These are phyloP conservation scores for Istiophorus platypterus DNA, from an alignment of 2,113 vertebrate genomes.

Conservation along the genomic window DNA sequence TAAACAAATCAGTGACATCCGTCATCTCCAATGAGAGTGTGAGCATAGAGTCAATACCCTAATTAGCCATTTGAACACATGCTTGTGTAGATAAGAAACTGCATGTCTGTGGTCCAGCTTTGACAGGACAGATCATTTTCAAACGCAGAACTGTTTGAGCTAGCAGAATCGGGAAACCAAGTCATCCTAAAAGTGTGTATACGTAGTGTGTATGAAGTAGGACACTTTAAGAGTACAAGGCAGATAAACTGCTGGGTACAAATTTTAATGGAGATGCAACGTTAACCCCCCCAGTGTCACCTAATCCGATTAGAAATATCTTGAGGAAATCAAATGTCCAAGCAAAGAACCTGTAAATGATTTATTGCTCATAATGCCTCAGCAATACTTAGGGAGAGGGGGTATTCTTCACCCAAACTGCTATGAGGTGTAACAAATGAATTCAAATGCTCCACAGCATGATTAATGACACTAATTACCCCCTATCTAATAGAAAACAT, in stretches of 20 bases:
- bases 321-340: conserved; percentile 26
- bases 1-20: conserved; percentile 64
- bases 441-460: conserved; percentile 23
- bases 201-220: conserved; percentile 26
- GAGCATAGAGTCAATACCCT: conserved; percentile 57
- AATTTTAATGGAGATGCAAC: conserved; percentile 1
- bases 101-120: conserved; percentile 35
- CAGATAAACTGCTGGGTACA: not conserved
- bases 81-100: conserved; percentile 64
- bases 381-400: conserved; percentile 1
- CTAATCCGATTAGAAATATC: conserved; percentile 3
- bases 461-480: conserved; percentile 56
- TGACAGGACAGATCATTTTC: conserved; percentile 57
- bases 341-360: conserved; percentile 35
- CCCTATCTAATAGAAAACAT: conserved; percentile 26
- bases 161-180: conserved; percentile 26
- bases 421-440: conserved; percentile 48
- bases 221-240: conserved; percentile 17
- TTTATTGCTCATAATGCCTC: conserved; percentile 37
- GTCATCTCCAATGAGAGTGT: conserved; percentile 59
- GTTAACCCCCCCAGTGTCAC: not conserved
- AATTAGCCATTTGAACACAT: conserved; percentile 64
- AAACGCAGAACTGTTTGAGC: conserved; percentile 43
- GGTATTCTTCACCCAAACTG: conserved; percentile 25
- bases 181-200: conserved; percentile 16